Percentiles rank a stretch among this genome's conserved stretches.
Evolutionary conservation across 2,888 invertebrate species (phyloP).

Genomic region (Phytoseiulus persimilis): DNA sequence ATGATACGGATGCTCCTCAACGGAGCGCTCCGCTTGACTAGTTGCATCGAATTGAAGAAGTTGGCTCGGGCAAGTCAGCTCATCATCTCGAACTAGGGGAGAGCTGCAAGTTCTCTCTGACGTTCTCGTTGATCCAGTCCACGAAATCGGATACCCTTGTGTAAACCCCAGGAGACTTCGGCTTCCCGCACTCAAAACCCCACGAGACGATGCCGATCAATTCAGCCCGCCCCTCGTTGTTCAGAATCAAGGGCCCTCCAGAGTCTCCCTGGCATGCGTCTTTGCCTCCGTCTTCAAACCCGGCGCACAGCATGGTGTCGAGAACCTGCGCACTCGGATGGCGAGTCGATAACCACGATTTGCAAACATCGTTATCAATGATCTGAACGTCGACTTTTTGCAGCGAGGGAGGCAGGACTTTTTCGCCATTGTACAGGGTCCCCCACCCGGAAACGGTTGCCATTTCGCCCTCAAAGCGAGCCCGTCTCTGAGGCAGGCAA

Average conservation of each 20-base stretch:
- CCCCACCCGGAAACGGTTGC: background rate
- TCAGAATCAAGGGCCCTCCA: background rate
- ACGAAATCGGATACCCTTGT: background rate
- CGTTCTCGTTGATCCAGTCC: background rate
- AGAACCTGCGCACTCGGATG: background rate
- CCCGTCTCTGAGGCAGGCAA: background rate
- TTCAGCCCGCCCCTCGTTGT: background rate
- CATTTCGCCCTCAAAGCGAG: background rate
- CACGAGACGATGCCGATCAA: background rate
- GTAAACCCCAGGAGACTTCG: background rate
- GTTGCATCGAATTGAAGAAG: no score
- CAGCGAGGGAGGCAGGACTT: background rate
- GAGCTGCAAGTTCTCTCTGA: no score
- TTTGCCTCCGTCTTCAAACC: background rate
- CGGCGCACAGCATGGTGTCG: background rate
- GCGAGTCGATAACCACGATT: background rate
- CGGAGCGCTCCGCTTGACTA: no score
- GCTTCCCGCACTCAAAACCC: background rate
- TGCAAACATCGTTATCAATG: background rate
- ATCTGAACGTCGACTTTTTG: background rate
- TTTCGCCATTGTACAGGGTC: background rate
- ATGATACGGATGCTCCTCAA: no score
- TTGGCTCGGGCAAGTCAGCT: no score
- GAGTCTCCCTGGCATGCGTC: background rate
- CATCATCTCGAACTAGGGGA: no score